Evolutionary conservation across 2,888 invertebrate genomes (phyloP), one percentile per base, ranked within the genome.

Genomic region (Phlogophora meticulosa): DNA sequence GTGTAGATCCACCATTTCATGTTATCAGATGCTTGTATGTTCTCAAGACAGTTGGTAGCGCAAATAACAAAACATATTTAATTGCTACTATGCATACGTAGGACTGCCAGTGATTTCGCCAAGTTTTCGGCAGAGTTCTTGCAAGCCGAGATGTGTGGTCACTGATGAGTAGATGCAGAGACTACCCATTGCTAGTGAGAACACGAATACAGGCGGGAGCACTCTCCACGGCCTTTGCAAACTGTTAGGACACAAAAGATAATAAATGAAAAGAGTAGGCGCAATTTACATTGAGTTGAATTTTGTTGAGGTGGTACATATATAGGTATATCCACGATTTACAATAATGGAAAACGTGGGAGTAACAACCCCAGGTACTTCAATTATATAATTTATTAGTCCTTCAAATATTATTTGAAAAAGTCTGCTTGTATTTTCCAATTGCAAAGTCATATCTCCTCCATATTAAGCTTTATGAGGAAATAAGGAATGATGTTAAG

Each of bases 191-290:
- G 89, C 89, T 53, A 92, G 36, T 0, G 95, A 95, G 79, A 95
- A 95, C 2, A 94, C 11, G 61, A 95, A 92, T 34, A 93, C 90
- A 2, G 92, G 89, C 0, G 91, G 92, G 40, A 94, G 80, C 13
- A 94, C 88, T 0, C 95, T 89, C 95, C 94, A 95, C 0, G 94
- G 91, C 1, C 92, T 88, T 78, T 94, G 93, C 53, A 94, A 86
- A 10, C 95, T 94, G 68, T 11, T 51, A 13, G 28, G 7, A 51
- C 17, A 67, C 20, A 36, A n/a, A 17, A 17, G 13, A 42, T 13
- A 20, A 34, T 70, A 34, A 22, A 32, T 38, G 38, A 20, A n/a
- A 17, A 53, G 10, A 1, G 9, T n/a, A 9, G 3, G 11, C 24
- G 7, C 9, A 15, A 15, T 61, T 62, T 42, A 11, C 11, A 10